Percentiles rank a stretch among this genome's conserved stretches.
Evolutionary conservation across 2,888 invertebrate species (phyloP).

Genomic region (Melikaiella ostensackeni): DNA sequence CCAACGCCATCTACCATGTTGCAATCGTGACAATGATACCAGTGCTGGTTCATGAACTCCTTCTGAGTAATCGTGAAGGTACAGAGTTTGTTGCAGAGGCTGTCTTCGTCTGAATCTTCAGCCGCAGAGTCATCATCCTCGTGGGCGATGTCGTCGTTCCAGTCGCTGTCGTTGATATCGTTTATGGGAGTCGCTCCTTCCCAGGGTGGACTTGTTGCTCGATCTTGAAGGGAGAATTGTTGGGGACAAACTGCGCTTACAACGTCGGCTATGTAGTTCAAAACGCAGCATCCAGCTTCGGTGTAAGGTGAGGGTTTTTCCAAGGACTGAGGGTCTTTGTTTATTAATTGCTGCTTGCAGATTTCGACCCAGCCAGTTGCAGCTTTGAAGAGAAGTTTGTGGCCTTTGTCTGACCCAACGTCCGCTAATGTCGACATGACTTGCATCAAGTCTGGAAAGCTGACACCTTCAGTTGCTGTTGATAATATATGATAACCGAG

Average conservation of each 20-base stretch:
- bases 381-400: slow-evolving; percentile 88
- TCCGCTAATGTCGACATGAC: slow-evolving; percentile 92
- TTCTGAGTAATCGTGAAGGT: slow-evolving; percentile 98
- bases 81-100: slow-evolving; percentile 93
- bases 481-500: slow-evolving; percentile 84
- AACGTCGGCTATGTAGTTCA: slow-evolving; percentile 91
- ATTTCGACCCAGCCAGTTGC: slow-evolving; percentile 87
- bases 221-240: slow-evolving; percentile 65
- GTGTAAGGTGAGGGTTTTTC: slow-evolving; percentile 79
- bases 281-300: slow-evolving; percentile 89
- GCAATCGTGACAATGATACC: slow-evolving; percentile 99
- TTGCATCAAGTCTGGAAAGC: slow-evolving; percentile 87
- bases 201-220: slow-evolving; percentile 86
- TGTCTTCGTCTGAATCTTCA: slow-evolving; percentile 96
- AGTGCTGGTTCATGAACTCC: slow-evolving; percentile 98
- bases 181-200: slow-evolving; percentile 81
- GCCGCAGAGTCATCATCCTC: slow-evolving; percentile 96
- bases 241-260: slow-evolving; percentile 80
- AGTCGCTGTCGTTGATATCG: slow-evolving; percentile 84
- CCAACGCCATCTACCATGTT: slow-evolving; percentile 99
- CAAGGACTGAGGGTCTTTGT: slow-evolving; percentile 77
- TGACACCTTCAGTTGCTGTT: slow-evolving; percentile 82
- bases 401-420: slow-evolving; percentile 89
- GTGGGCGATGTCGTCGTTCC: slow-evolving; percentile 89
- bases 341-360: slow-evolving; percentile 80